These are phyloP conservation scores for Callocephalon fimbriatum DNA, from an alignment of 2,113 vertebrate species.

Conservation along the genomic window DNA sequence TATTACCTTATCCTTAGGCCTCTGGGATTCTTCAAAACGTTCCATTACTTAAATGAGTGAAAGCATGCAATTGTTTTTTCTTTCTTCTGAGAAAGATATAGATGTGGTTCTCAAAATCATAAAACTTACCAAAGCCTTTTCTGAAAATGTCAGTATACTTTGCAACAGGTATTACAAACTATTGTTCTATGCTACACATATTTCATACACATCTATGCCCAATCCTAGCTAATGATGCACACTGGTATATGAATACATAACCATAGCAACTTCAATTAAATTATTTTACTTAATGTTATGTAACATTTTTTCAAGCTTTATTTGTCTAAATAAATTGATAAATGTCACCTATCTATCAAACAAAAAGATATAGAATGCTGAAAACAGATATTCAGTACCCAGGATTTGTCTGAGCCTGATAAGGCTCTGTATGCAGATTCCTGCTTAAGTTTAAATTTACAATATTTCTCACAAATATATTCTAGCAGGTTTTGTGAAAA, in stretches of 20 bases:
- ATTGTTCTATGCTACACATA: not conserved
- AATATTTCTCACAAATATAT: not conserved
- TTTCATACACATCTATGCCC: not conserved
- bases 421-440: not conserved
- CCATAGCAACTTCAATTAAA: not conserved
- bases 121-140: not conserved
- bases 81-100: not conserved
- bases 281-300: not conserved
- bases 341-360: not conserved
- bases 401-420: not conserved
- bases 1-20: not conserved
- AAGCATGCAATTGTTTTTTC: accelerated
- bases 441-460: not conserved
- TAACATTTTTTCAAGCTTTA: not conserved
- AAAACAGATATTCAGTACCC: not conserved
- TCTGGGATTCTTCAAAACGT: not conserved
- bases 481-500: not conserved
- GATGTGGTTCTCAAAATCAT: not conserved
- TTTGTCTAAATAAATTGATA: not conserved
- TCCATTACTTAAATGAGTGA: not conserved
- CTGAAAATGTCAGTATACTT: not conserved
- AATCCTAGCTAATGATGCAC: not conserved
- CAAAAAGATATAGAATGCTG: not conserved
- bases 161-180: not conserved
- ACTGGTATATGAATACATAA: not conserved